phyloP scores from a whole-genome alignment of 2,113 vertebrate species.

The Spilogale gracilis region DNA sequence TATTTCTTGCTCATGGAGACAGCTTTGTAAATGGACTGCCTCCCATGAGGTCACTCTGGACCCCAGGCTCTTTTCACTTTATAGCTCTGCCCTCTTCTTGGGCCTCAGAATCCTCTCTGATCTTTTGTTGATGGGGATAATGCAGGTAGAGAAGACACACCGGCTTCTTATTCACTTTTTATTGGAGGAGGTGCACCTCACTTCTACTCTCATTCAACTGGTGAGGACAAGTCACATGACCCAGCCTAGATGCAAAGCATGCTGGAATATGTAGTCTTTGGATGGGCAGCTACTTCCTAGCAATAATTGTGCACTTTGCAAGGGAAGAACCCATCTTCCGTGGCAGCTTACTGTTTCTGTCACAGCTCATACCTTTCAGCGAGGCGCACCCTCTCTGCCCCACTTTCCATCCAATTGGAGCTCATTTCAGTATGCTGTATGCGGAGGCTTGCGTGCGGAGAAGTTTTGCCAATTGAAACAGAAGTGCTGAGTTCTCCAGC shows the following conservation, averaged over 20 bases:
- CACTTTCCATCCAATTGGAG: background rate
- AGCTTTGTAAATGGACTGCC: background rate
- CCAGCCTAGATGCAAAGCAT: background rate
- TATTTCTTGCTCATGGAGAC: conserved; percentile 11
- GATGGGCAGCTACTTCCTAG: background rate
- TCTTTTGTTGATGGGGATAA: background rate
- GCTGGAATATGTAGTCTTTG: background rate
- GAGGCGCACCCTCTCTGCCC: background rate
- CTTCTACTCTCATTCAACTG: background rate
- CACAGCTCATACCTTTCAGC: background rate
- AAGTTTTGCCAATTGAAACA: background rate
- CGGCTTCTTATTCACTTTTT: background rate
- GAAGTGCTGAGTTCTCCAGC: background rate
- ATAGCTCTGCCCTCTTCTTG: background rate
- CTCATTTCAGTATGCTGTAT: background rate
- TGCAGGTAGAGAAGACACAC: background rate
- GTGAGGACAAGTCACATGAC: background rate
- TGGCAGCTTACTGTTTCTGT: background rate
- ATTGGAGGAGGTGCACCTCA: background rate
- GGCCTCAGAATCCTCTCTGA: background rate
- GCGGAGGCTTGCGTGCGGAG: background rate
- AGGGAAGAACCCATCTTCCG: background rate
- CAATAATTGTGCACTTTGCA: background rate
- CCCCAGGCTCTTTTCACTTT: background rate
- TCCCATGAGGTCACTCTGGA: background rate